Evolutionary conservation across 92 coral and sea anemone genomes (phyloP).

Genomic region (Muricea muricata): DNA sequence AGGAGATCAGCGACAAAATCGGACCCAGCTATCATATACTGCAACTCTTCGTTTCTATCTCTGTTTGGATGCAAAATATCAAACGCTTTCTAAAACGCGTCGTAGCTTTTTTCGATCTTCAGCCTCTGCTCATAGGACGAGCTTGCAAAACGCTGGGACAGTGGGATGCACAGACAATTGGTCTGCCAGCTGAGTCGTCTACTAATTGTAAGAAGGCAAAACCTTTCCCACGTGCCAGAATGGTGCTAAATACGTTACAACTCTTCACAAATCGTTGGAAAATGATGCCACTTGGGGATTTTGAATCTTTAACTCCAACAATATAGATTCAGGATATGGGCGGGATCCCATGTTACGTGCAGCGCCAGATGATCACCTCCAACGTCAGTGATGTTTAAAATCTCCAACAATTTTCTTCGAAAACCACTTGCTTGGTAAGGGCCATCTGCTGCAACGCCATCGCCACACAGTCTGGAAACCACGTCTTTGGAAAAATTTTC

Average conservation of each 20-base stretch:
- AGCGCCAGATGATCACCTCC: slow-evolving; percentile 39
- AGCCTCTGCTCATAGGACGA: slow-evolving; percentile 47
- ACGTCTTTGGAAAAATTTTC: slow-evolving; percentile 26
- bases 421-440: slow-evolving; percentile 43
- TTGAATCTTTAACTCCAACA: slow-evolving; percentile 27
- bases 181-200: neutral
- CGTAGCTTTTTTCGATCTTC: slow-evolving; percentile 29
- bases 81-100: slow-evolving; percentile 4
- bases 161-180: slow-evolving; percentile 2
- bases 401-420: slow-evolving; percentile 24
- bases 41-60: neutral
- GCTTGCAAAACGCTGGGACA: slow-evolving; percentile 11
- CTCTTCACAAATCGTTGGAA: slow-evolving; percentile 32
- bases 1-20: slow-evolving; percentile 37
- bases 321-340: slow-evolving; percentile 38
- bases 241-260: slow-evolving; percentile 2
- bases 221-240: neutral
- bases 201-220: no score
- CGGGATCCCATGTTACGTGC: slow-evolving; percentile 53
- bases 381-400: slow-evolving; percentile 22
- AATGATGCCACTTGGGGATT: slow-evolving; percentile 11
- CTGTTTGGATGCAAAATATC: neutral
- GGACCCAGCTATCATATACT: slow-evolving; percentile 27
- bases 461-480: slow-evolving; percentile 21
- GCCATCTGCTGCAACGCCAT: slow-evolving; percentile 60